These are phyloP conservation scores for Himalopsyche kuldschensis DNA, from an alignment of 2,888 invertebrate species.

Conservation along the genomic window DNA sequence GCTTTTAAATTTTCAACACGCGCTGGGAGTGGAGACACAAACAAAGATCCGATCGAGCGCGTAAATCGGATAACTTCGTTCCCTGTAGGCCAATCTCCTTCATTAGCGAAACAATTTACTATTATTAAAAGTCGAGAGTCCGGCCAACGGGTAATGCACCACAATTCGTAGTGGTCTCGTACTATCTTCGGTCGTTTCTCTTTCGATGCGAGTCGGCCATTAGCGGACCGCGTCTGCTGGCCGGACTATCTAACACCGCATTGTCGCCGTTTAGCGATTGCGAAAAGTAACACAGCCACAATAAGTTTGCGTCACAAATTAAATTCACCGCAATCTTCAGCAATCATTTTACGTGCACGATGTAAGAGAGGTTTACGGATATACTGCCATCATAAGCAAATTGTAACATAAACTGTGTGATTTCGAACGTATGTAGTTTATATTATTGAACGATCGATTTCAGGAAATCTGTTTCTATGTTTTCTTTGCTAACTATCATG, in stretches of 20 bases:
- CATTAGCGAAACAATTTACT: constrained; percentile 30
- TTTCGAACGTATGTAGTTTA: too few relatives aligned
- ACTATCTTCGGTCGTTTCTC: background rate
- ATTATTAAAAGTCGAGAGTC: constrained; percentile 19
- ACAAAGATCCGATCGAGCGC: constrained; percentile 8
- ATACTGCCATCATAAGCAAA: too few relatives aligned
- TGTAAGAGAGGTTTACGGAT: too few relatives aligned
- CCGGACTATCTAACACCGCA: background rate
- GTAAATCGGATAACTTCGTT: constrained; percentile 23
- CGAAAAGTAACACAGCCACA: too few relatives aligned
- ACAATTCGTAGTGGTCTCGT: background rate
- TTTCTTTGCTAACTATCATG: too few relatives aligned
- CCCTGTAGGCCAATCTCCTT: constrained; percentile 23
- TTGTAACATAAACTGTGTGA: too few relatives aligned
- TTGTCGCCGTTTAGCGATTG: background rate
- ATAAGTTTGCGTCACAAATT: too few relatives aligned
- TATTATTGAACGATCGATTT: too few relatives aligned
- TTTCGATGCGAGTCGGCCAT: background rate
- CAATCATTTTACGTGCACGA: too few relatives aligned
- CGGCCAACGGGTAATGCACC: constrained; percentile 8
- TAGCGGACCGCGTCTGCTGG: background rate
- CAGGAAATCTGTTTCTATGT: too few relatives aligned
- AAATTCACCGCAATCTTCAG: too few relatives aligned
- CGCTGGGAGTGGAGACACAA: background rate
- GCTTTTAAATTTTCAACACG: background rate